phyloP scores from a whole-genome alignment of 2,797 vertebrate genomes.

The Eremophila alpestris region DNA sequence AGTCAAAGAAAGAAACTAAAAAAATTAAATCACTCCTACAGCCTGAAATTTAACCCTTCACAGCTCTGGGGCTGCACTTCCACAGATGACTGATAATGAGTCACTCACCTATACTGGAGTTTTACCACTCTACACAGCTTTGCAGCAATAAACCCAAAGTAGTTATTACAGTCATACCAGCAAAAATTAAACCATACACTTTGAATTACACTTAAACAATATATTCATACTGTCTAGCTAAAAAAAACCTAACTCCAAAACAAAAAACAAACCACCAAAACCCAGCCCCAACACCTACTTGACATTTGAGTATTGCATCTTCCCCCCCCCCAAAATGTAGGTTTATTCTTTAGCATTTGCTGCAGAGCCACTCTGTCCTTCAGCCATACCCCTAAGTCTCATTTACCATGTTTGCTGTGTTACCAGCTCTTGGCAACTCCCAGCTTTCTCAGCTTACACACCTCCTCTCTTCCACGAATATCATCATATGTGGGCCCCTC shows the following conservation, averaged over 20 bases:
- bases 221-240: neutral
- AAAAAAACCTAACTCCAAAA: neutral
- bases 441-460: neutral
- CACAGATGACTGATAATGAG: neutral
- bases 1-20: neutral
- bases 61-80: neutral
- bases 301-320: neutral
- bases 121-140: neutral
- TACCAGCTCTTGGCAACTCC: neutral
- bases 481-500: neutral
- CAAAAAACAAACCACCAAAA: neutral
- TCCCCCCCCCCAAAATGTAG: neutral
- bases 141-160: neutral
- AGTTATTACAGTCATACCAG: neutral
- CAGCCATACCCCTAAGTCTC: accelerated
- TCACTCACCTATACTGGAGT: neutral
- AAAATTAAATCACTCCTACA: neutral
- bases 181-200: neutral
- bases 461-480: neutral
- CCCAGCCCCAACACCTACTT: neutral
- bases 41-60: neutral
- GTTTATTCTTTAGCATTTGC: neutral
- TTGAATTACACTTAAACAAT: neutral
- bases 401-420: neutral
- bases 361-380: neutral